Base-by-base conservation (phyloP, 2,797 vertebrate genomes). In the Platyrinchus mystaceus region DNA sequence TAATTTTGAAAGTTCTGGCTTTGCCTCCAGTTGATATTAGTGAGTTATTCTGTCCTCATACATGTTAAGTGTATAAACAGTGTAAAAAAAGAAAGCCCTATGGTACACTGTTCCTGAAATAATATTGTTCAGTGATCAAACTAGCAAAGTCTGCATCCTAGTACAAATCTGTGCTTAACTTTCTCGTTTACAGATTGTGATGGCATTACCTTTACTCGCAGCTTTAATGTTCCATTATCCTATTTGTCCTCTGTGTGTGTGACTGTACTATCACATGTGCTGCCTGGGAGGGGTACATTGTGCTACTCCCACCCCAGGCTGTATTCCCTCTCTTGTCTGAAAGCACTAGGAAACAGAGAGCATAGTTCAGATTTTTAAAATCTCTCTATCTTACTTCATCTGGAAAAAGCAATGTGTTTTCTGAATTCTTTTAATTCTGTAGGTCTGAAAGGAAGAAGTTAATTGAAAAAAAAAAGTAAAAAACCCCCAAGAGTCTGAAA, bases 211-310 rank as follows among this genome's bases (percentile, higher is more conserved):
- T 64, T 84, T 60, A 49, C 41, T 36, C 43, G 27, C 39, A 70
- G 12, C 36, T 56, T 50, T 71, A 37, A 26, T 11, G 7, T 84
- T 53, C 27, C 2, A 2, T 59, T 77, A 68, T 58, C 34, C 16
- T 43, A 21, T 66, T 30, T 30, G 5, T 52, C 21, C 34, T 1
- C 0, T 9, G 21, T 8, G 1, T 12, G 20, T 14, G 7, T 12
- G 22, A n/a, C 23, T 3, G 1, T 6, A 9, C 28, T 26, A 52
- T 44, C 41, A 43, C 23, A 3, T 0, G 0, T 10, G 32, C n/a
- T 59, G 49, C 30, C 22, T 27, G 4, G 62, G 14, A 16, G 44
- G 12, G 32, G 6, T 15, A 19, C 16, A 6, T 5, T 58, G 43
- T 64, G 43, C 43, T 17, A 1, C 23, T 66, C 32, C 68, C 37